A percentile compares a stretch with the other conserved stretches of the same genome.
phyloP scores from a whole-genome alignment of 1,140 invertebrate species.

The Hermetia illucens region DNA sequence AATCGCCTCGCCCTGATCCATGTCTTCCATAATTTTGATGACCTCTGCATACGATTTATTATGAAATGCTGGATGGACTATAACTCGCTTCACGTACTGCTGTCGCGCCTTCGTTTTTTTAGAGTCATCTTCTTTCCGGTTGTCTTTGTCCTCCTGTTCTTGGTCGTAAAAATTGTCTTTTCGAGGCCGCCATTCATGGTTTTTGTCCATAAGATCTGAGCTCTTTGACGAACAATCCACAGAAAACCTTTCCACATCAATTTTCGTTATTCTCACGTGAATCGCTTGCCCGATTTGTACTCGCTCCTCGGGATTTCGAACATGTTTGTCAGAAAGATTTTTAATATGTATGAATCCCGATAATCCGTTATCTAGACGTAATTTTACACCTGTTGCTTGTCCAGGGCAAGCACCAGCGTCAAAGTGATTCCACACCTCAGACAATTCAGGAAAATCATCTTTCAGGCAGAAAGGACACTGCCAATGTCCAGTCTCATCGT shows the following conservation, averaged over 20 bases:
- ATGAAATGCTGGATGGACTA: conserved; percentile 94
- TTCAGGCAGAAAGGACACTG: conserved; percentile 95
- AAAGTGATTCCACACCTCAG: conserved; percentile 97
- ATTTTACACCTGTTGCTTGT: conserved; percentile 80
- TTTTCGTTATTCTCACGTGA: conserved; percentile 88
- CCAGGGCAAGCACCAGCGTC: conserved; percentile 91
- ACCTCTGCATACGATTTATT: conserved; percentile 91
- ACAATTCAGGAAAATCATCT: conserved; percentile 87
- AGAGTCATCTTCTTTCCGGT: conserved; percentile 61
- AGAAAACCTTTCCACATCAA: conserved; percentile 87
- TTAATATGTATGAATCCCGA: conserved; percentile 91
- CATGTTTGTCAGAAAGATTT: conserved; percentile 88
- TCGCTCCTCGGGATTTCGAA: conserved; percentile 83
- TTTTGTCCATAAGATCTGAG: conserved; percentile 83
- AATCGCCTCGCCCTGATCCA: conserved; percentile 95
- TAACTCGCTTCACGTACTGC: conserved; percentile 87
- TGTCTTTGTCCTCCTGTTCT: conserved; percentile 69
- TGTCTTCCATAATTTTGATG: conserved; percentile 75
- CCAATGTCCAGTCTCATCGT: conserved; percentile 89
- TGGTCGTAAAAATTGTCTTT: conserved; percentile 89
- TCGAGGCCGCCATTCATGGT: conserved; percentile 77
- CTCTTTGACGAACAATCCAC: conserved; percentile 89
- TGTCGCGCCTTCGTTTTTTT: conserved; percentile 65
- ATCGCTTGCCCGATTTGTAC: conserved; percentile 78
- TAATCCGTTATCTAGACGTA: conserved; percentile 86